Percentiles rank a stretch among this genome's conserved stretches.
phyloP scores from a whole-genome alignment of 2,797 vertebrate genomes.

The Rousettus madagascariensis region DNA sequence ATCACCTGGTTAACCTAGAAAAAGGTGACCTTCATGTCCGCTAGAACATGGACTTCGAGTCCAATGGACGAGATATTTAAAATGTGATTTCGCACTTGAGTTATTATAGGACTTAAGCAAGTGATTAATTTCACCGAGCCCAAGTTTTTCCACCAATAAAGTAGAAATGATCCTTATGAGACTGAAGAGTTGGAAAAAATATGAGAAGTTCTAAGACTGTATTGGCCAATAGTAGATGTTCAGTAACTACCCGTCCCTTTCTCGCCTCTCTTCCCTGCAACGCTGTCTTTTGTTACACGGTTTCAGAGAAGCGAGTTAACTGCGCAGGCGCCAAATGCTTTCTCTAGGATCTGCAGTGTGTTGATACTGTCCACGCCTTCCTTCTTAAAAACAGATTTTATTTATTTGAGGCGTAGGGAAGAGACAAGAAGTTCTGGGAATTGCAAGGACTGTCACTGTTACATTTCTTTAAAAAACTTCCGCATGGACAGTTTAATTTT shows the following conservation, averaged over 20 bases:
- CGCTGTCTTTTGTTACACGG: rapidly evolving
- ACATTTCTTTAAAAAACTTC: slow-evolving; percentile 37
- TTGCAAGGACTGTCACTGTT: not conserved
- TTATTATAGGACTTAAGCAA: not conserved
- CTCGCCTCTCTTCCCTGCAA: not conserved
- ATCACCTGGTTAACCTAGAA: not conserved
- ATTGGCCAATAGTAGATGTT: not conserved
- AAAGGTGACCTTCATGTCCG: not conserved
- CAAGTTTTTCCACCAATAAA: not conserved
- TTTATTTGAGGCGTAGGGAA: slow-evolving; percentile 23
- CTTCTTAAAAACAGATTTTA: slow-evolving; percentile 40
- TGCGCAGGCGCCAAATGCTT: not conserved
- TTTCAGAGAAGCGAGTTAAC: not conserved
- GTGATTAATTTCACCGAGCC: not conserved
- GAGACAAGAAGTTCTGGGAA: slow-evolving; percentile 50
- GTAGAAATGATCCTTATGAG: not conserved
- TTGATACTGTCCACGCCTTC: not conserved
- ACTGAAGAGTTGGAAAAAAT: not conserved
- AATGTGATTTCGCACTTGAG: not conserved
- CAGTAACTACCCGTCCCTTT: not conserved
- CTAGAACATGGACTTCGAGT: not conserved
- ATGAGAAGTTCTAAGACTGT: not conserved
- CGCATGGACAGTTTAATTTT: slow-evolving; percentile 61
- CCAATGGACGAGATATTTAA: not conserved
- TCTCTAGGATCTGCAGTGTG: not conserved